Evolutionary conservation across 2,113 vertebrate genomes (phyloP).

Genomic region (Oncorhynchus keta): DNA sequence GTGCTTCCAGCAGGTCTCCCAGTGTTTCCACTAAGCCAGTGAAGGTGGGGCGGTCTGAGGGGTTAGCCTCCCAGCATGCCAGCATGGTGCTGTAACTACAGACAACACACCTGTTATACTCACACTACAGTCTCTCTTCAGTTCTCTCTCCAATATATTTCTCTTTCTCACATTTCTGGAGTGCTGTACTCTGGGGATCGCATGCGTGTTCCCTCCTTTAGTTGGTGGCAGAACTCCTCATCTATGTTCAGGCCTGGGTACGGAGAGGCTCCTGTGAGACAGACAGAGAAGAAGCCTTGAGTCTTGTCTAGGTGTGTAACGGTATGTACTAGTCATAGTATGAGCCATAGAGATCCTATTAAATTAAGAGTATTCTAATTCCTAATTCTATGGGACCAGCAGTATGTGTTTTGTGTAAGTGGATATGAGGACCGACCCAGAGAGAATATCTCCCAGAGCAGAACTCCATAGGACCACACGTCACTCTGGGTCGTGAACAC

Average conservation of each 20-base stretch:
- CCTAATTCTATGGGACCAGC: too few relatives aligned
- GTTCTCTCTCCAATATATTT: neutral
- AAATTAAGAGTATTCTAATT: too few relatives aligned
- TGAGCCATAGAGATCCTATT: too few relatives aligned
- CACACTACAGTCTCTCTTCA: neutral
- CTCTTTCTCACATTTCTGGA: slow-evolving; percentile 82
- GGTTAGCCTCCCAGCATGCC: slow-evolving; percentile 85
- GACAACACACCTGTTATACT: neutral
- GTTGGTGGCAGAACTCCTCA: slow-evolving; percentile 89
- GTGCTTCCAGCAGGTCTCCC: slow-evolving; percentile 7
- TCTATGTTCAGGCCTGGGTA: slow-evolving; percentile 93
- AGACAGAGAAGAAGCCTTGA: neutral
- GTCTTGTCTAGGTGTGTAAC: neutral
- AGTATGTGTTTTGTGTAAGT: neutral
- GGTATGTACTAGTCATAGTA: neutral
- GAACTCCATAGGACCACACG: slow-evolving; percentile 91
- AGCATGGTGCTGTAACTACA: slow-evolving; percentile 90
- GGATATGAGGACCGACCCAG: slow-evolving; percentile 73
- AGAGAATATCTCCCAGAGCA: slow-evolving; percentile 98
- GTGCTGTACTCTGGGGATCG: slow-evolving; percentile 86
- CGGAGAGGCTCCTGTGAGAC: slow-evolving; percentile 84
- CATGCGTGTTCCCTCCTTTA: slow-evolving; percentile 92
- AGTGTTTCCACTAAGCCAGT: slow-evolving; percentile 69
- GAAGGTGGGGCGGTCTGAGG: slow-evolving; percentile 84
- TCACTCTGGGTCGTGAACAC: slow-evolving; percentile 96